Evolutionary conservation across 2,113 vertebrate species (phyloP), one percentile per base, ranked within the genome.

Genomic region (Leucosticte australis): DNA sequence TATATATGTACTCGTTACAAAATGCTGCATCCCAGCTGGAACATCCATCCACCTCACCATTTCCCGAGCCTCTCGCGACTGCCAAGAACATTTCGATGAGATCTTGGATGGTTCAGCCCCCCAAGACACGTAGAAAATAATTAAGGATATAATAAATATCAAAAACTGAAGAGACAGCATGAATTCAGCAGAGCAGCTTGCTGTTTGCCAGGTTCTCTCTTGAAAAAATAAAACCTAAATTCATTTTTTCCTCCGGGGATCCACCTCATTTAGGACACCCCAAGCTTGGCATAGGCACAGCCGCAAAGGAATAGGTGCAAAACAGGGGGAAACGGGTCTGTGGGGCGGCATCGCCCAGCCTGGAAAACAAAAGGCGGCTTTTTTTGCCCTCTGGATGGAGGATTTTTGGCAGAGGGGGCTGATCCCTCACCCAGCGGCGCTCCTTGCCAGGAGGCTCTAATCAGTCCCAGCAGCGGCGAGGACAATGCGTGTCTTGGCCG

Each of bases 401-500:
- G 60, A 2, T 93, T 95, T 96, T 94, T 94, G 95, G 92, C 92
- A 92, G 11, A 59, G 55, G 46, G 86, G 79, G 91, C 46, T 26
- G 94, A 86, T 95, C 93, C 93, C 93, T 96, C 96, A 93, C 94
- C 94, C 96, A 96, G 93, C 84, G 7, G 11, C 7, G 50, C 37
- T 75, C 30, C 60, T 84, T 77, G 90, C 95, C 95, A 93, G 94
- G 95, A 86, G 3, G 86, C 86, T 71, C 93, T 96, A 95, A 96
- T 95, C 89, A 94, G 89, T 94, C 96, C 96, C 95, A 95, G 96
- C 89, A 89, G 80, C 83, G 33, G 80, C 20, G 53, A 94, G 94
- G 96, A 95, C 94, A 95, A 93, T 87, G 88, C 84, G 87, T 95
- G 77, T 92, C 94, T 96, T 95, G 95, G 93, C 96, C 42, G 28